phyloP scores from a whole-genome alignment of 1,140 invertebrate species.

The Myzus persicae region DNA sequence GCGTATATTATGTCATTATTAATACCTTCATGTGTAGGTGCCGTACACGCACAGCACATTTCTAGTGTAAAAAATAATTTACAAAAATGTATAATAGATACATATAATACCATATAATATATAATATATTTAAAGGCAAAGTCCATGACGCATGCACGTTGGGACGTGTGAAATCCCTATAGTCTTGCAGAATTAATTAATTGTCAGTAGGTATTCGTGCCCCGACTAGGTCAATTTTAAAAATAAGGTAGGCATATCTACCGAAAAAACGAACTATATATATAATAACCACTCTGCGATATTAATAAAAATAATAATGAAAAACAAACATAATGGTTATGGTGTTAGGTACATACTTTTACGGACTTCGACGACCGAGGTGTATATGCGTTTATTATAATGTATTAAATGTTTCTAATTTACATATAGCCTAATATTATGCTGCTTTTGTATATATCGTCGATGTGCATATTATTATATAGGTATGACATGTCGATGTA shows the following conservation, averaged over 20 bases:
- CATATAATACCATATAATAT: not conserved
- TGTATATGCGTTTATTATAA: not conserved
- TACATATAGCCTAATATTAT: no score
- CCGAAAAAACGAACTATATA: not conserved
- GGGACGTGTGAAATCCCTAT: conserved; percentile 19
- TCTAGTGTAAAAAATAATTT: not conserved
- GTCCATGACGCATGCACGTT: not conserved
- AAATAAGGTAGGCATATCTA: not conserved
- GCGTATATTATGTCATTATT: not conserved
- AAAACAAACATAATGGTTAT: not conserved
- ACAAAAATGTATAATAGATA: not conserved
- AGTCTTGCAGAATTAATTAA: conserved; percentile 30
- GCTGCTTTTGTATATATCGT: no score
- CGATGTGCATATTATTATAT: no score
- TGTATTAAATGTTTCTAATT: not conserved
- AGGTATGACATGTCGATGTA: no score
- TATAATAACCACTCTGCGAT: not conserved
- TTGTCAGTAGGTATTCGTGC: conserved; percentile 18
- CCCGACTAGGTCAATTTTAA: not conserved
- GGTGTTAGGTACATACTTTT: no score
- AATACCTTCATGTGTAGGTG: not conserved
- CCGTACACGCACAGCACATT: not conserved
- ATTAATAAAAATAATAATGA: not conserved
- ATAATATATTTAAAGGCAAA: not conserved
- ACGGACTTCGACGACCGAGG: no score